Evolutionary conservation across 1,140 invertebrate species (phyloP).

Genomic region (Nebria ingens): DNA sequence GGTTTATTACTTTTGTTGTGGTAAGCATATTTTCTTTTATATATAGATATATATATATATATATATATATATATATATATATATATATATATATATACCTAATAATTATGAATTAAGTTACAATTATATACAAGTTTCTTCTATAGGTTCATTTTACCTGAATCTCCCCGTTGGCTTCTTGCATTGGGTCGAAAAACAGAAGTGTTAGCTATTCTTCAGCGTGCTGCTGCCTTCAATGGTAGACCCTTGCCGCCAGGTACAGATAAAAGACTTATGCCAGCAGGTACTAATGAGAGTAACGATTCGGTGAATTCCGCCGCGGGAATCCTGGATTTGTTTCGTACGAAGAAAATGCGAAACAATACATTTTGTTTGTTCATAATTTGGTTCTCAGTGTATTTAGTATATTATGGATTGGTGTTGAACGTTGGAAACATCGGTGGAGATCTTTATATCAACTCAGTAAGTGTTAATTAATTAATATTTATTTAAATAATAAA

Average conservation of each 20-base stretch:
- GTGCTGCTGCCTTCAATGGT: slow-evolving; percentile 55
- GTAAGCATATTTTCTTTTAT: slow-evolving; percentile 36
- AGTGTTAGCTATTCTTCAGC: slow-evolving; percentile 54
- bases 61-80: neutral
- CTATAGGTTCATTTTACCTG: slow-evolving; percentile 62
- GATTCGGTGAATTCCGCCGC: slow-evolving; percentile 36
- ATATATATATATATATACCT: slow-evolving; percentile 2
- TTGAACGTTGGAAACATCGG: slow-evolving; percentile 59
- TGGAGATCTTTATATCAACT: slow-evolving; percentile 57
- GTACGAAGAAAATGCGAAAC: slow-evolving; percentile 46
- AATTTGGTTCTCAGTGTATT: slow-evolving; percentile 62
- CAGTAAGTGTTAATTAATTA: slow-evolving; percentile 36
- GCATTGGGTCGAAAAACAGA: slow-evolving; percentile 58
- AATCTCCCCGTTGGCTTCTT: slow-evolving; percentile 76
- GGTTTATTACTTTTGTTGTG: slow-evolving; percentile 52
- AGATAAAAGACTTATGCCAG: slow-evolving; percentile 47
- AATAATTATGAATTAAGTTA: slow-evolving; percentile 2
- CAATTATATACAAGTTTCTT: no score
- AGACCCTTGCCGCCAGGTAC: slow-evolving; percentile 46
- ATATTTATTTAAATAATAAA: neutral
- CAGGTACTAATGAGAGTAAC: slow-evolving; percentile 19
- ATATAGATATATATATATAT: no score
- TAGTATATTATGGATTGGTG: slow-evolving; percentile 61
- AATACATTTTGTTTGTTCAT: slow-evolving; percentile 54
- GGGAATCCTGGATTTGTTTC: slow-evolving; percentile 50